Evolutionary conservation across 2,888 invertebrate species (phyloP), one percentile per base, ranked within the genome.

Genomic region (Polymixis flavicincta): DNA sequence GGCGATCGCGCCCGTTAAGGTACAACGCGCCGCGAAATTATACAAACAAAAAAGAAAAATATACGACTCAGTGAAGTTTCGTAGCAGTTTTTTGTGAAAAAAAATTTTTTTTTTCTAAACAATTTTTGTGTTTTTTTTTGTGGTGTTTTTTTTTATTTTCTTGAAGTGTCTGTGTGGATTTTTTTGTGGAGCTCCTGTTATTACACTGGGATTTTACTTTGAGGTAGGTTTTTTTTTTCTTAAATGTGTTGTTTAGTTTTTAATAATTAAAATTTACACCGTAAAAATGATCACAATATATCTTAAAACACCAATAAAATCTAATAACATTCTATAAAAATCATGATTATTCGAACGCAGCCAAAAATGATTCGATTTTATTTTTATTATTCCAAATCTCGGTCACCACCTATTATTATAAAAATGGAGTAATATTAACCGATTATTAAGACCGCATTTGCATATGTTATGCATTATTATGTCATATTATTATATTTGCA

Each of bases 401-500:
- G 76, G 82, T 75, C 76, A 64, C 32, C n/a, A 28, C 52, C 50
- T 63, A 37, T 63, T 69, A 57, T 48, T 74, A 45, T n/a, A 45
- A 55, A 70, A 82, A 84, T 76, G 59, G 65, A 59, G 65, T 55
- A 63, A 77, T 82, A 74, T 74, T 71, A 68, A 52, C 48, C 28
- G 37, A 17, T 72, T 69, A 74, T 74, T 71, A 74, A 76, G 68
- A 64, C 68, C 68, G 61, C 71, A 78, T 87, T 78, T 82, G 83
- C 85, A 87, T 88, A 87, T 85, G 89, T 90, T 92, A 89, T 89
- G 87, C 84, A 75, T 93, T 93, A 93, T 94, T 83, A 85, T 83
- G 93, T 93, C 92, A 93, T 91, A 68, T 82, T 78, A 82, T 82
- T 50, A 85, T 82, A 90, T 92, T 92, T 90, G 86, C 85, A n/a